phyloP scores from a whole-genome alignment of 1,140 invertebrate genomes.

The Orius laevigatus region DNA sequence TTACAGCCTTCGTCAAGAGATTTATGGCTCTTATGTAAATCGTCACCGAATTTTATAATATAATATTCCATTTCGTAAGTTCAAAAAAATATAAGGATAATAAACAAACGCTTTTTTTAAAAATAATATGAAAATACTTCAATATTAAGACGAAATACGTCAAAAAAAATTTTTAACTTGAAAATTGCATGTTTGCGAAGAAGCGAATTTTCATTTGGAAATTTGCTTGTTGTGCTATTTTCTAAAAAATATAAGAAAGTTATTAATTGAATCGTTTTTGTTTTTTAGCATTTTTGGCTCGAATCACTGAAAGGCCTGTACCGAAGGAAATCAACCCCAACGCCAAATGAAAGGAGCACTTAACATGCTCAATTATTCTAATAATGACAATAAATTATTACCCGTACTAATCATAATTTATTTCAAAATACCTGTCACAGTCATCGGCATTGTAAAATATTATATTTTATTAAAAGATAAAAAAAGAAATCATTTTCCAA shows the following conservation, averaged over 20 bases:
- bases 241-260: slow-evolving; percentile 3
- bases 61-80: slow-evolving; percentile 8
- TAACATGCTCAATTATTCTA: no score
- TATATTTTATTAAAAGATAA: no score
- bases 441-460: no score
- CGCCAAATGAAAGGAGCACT: background rate
- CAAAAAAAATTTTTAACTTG: background rate
- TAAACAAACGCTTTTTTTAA: background rate
- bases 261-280: slow-evolving; percentile 8
- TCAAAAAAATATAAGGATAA: background rate
- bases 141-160: background rate
- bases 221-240: background rate
- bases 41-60: slow-evolving; percentile 3
- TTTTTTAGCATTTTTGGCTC: slow-evolving; percentile 22
- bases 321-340: slow-evolving; percentile 16
- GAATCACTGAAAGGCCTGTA: slow-evolving; percentile 19
- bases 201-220: background rate
- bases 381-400: no score
- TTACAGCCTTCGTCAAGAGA: slow-evolving; percentile 60
- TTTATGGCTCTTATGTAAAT: slow-evolving; percentile 32
- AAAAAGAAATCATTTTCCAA: no score
- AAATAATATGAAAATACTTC: background rate
- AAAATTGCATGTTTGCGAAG: background rate
- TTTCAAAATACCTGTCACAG: no score
- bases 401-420: no score